A percentile compares a stretch with the other conserved stretches of the same genome.
Conservation (phyloP, 2,113 vertebrate species). For the Cololabis saira region DNA sequence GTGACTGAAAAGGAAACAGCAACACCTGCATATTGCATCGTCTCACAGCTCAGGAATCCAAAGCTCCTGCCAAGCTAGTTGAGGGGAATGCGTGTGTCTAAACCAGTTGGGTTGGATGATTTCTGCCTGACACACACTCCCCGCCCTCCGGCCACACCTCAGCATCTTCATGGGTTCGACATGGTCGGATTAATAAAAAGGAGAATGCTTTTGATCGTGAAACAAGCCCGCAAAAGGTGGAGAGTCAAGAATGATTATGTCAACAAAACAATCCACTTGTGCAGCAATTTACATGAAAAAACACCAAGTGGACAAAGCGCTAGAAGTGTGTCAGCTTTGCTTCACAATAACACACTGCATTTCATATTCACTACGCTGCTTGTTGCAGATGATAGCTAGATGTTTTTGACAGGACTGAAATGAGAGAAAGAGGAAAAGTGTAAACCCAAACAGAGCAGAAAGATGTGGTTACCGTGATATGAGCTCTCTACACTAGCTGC, state of each 20-base stretch:
- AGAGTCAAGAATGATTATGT: not conserved
- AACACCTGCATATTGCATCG: slow-evolving; percentile 6
- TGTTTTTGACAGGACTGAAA: too few species aligned
- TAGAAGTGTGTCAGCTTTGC: too few species aligned
- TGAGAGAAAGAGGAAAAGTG: too few species aligned
- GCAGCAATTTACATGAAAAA: not conserved
- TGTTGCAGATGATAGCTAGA: too few species aligned
- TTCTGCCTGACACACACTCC: slow-evolving; percentile 41
- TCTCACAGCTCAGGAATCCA: slow-evolving; percentile 68
- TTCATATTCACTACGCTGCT: too few species aligned
- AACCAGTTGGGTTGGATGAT: slow-evolving; percentile 75
- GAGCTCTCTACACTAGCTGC: too few species aligned
- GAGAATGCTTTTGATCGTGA: not conserved
- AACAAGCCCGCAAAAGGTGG: not conserved
- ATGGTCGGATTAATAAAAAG: not conserved
- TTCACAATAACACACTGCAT: too few species aligned
- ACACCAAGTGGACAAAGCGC: not conserved
- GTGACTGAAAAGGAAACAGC: slow-evolving; percentile 15
- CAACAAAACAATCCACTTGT: not conserved
- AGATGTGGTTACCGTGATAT: too few species aligned
- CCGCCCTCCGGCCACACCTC: slow-evolving; percentile 52
- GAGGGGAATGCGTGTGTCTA: slow-evolving; percentile 42
- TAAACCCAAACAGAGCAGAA: too few species aligned
- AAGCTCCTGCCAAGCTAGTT: slow-evolving; percentile 48
- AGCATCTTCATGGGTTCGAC: slow-evolving; percentile 10